Percentiles rank a stretch among this genome's conserved stretches.
Conservation (phyloP, 2,888 invertebrate genomes). For the Abrostola triplasia region DNA sequence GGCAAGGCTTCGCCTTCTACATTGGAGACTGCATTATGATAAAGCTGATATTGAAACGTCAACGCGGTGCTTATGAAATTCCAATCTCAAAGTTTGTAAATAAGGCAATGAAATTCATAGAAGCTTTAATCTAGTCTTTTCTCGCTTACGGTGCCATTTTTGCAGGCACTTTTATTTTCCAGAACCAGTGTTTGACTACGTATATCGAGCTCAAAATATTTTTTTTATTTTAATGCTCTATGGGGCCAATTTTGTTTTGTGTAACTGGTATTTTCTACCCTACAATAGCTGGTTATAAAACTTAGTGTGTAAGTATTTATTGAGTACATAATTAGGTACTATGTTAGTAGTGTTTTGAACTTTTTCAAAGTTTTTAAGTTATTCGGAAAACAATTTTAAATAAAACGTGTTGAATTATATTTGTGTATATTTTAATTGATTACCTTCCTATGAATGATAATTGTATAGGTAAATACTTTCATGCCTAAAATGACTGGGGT, state of each 20-base stretch:
- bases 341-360: conserved; percentile 81
- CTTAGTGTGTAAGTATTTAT: conserved; percentile 86
- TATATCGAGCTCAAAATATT: conserved; percentile 73
- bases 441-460: too few species aligned
- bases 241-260: conserved; percentile 82
- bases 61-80: conserved; percentile 76
- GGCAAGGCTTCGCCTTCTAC: conserved; percentile 84
- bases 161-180: conserved; percentile 71
- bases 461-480: too few species aligned
- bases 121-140: conserved; percentile 88
- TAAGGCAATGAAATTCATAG: conserved; percentile 80
- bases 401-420: conserved; percentile 81
- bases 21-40: conserved; percentile 90
- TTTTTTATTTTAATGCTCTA: conserved; percentile 71
- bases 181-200: conserved; percentile 71
- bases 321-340: conserved; percentile 74
- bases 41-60: conserved; percentile 54
- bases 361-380: conserved; percentile 86
- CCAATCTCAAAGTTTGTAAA: conserved; percentile 65
- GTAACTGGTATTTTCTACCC: conserved; percentile 68
- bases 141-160: conserved; percentile 81
- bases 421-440: conserved; percentile 43
- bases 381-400: conserved; percentile 84
- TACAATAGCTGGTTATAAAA: conserved; percentile 72
- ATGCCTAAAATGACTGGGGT: too few species aligned